Conservation (phyloP, 1,140 invertebrate genomes). For the Cylas formicarius region DNA sequence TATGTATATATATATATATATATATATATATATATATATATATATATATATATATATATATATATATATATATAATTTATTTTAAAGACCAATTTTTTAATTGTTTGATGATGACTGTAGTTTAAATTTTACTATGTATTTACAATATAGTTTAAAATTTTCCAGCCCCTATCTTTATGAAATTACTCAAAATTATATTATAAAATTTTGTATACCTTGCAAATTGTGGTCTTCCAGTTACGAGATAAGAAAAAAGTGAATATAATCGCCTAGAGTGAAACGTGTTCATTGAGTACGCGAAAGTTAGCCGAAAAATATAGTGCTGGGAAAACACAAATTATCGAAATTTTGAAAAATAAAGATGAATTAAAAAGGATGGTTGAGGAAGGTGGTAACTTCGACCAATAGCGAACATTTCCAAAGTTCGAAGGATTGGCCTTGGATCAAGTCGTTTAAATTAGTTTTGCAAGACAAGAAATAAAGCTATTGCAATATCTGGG, state of each 20-base stretch:
- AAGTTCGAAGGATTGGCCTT: background rate
- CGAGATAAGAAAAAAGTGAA: background rate
- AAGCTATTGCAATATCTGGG: slow-evolving; percentile 11
- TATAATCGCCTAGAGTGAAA: background rate
- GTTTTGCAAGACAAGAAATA: slow-evolving; percentile 6
- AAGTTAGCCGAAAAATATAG: background rate
- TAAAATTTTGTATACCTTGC: too few relatives aligned
- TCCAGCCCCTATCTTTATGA: too few relatives aligned
- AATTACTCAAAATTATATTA: too few relatives aligned
- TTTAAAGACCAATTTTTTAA: too few relatives aligned
- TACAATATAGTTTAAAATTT: too few relatives aligned
- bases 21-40: too few relatives aligned
- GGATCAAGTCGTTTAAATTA: slow-evolving; percentile 5
- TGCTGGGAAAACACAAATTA: slow-evolving; percentile 1
- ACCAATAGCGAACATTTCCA: background rate
- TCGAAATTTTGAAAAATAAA: slow-evolving; percentile 7
- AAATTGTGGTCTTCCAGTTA: too few relatives aligned
- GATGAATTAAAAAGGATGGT: background rate
- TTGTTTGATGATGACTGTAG: too few relatives aligned
- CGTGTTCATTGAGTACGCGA: background rate
- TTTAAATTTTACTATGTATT: too few relatives aligned
- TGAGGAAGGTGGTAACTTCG: slow-evolving; percentile 1
- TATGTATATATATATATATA: too few relatives aligned
- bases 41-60: too few relatives aligned
- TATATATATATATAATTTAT: too few relatives aligned